Conservation (phyloP, 2,797 vertebrate species). For the Atherinosoma microstoma region DNA sequence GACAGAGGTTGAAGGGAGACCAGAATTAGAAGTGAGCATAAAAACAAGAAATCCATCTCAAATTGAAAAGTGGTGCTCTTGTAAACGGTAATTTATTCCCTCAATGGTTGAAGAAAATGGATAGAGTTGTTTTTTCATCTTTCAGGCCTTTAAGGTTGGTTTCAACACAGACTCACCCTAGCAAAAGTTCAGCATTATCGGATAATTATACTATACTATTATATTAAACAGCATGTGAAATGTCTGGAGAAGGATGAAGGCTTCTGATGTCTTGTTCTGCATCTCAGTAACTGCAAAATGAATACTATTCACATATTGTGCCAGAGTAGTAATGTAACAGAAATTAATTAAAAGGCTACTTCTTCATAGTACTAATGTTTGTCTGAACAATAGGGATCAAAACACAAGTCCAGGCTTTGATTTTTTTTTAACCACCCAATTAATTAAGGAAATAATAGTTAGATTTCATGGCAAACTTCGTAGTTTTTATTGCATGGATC, state of each 20-base stretch:
- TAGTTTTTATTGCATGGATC: background rate
- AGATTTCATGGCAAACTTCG: background rate
- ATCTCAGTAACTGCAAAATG: background rate
- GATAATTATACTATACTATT: background rate
- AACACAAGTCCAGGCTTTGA: background rate
- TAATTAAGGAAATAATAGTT: background rate
- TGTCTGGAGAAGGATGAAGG: background rate
- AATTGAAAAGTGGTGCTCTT: no score
- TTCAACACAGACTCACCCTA: background rate
- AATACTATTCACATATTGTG: background rate
- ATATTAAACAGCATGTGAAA: background rate
- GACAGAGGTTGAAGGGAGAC: background rate
- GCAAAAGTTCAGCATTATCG: background rate
- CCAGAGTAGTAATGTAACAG: background rate
- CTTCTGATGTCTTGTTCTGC: background rate
- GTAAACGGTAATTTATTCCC: no score
- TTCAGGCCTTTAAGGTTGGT: conserved; percentile 2
- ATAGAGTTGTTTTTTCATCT: background rate
- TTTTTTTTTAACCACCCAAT: background rate
- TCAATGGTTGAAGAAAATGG: background rate
- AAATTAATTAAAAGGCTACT: background rate
- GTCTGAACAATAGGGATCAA: background rate
- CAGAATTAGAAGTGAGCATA: background rate
- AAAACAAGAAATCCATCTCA: background rate
- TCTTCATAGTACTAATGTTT: background rate